A percentile compares a stretch with the other conserved stretches of the same genome.
Conservation (phyloP, 2,797 vertebrate species). For the Adelosebastes latens region DNA sequence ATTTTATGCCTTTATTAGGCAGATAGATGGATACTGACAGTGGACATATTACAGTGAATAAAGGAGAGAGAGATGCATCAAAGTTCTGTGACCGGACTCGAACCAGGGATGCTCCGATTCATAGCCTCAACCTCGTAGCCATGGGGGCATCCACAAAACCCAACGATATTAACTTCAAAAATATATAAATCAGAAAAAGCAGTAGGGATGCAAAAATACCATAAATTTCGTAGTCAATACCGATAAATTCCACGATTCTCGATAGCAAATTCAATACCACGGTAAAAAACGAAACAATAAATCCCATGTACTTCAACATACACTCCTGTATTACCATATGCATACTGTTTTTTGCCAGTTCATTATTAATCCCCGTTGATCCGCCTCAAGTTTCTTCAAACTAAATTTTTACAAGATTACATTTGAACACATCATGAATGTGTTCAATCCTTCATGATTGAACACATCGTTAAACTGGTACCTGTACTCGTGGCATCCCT, state of each 20-base stretch:
- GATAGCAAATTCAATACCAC: neutral
- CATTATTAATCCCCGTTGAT: neutral
- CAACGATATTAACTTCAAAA: neutral
- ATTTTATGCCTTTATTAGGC: neutral
- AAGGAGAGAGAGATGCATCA: neutral
- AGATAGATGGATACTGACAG: neutral
- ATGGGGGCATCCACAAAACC: fast-evolving
- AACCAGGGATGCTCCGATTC: neutral
- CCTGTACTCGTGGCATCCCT: too few species aligned
- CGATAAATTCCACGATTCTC: neutral
- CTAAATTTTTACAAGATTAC: neutral
- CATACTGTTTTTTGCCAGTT: neutral
- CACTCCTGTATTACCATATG: neutral
- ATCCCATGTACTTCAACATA: neutral
- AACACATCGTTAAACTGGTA: too few species aligned
- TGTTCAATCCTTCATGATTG: too few species aligned
- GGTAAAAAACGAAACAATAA: neutral
- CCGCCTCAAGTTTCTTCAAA: neutral
- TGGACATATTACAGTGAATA: neutral
- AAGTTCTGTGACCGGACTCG: neutral
- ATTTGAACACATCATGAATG: neutral
- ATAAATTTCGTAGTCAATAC: neutral
- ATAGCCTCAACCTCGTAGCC: neutral
- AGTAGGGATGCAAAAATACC: neutral
- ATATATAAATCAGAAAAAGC: neutral